These are phyloP conservation scores for Chrysocyon brachyurus DNA, from an alignment of 2,797 vertebrate genomes.

Conservation along the genomic window DNA sequence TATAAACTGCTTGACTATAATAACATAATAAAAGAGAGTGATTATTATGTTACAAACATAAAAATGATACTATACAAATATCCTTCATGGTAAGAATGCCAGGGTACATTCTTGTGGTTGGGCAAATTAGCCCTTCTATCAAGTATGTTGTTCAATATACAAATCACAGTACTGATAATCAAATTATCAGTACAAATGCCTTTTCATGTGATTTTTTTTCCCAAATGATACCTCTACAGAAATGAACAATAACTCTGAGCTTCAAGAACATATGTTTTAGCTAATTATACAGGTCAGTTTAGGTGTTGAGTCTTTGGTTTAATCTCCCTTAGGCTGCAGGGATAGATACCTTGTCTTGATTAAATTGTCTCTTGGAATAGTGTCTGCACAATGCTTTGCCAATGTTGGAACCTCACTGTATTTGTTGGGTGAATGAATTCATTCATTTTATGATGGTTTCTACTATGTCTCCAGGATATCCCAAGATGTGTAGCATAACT, in stretches of 20 bases:
- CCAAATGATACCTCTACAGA: not conserved
- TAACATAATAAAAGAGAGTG: not conserved
- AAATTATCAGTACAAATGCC: not conserved
- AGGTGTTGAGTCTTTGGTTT: not conserved
- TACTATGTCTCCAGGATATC: not conserved
- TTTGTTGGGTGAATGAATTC: not conserved
- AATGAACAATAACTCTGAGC: not conserved
- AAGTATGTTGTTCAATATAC: not conserved
- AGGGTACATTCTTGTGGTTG: not conserved
- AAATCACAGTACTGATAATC: too few relatives aligned
- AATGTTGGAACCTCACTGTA: not conserved
- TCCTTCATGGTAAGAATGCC: not conserved
- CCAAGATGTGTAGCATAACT: not conserved
- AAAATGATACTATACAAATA: not conserved
- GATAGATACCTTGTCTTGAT: not conserved
- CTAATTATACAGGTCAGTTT: not conserved
- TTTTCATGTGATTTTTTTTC: not conserved
- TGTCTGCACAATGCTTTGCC: not conserved
- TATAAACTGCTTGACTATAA: not conserved
- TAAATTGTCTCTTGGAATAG: not conserved
- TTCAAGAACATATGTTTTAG: not conserved
- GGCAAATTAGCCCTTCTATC: not conserved
- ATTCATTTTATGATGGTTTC: not conserved
- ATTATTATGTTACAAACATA: not conserved
- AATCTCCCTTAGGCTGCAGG: not conserved